Evolutionary conservation across 2,797 vertebrate genomes (phyloP).

Genomic region (Silurus lanzhouensis): DNA sequence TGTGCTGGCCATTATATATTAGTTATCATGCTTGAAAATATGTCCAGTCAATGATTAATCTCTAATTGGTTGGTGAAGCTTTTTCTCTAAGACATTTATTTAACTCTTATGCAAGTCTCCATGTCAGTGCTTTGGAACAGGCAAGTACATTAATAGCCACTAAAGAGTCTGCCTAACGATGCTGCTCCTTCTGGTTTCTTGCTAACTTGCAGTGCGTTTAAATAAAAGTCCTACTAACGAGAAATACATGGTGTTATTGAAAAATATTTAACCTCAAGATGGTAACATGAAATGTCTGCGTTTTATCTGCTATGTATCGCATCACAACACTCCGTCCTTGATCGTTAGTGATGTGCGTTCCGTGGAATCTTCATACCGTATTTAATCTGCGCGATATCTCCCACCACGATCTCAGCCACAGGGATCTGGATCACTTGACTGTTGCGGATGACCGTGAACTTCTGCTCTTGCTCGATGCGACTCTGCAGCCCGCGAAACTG

Average conservation of each 20-base stretch:
- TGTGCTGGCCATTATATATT: no score
- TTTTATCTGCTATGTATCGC: not conserved
- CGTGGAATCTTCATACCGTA: conserved; percentile 78
- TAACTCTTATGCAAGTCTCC: no score
- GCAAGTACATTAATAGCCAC: not conserved
- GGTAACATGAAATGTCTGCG: not conserved
- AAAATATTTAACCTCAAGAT: not conserved
- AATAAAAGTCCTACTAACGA: not conserved
- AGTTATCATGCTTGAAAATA: no score
- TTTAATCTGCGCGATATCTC: conserved; percentile 97
- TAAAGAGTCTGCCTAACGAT: not conserved
- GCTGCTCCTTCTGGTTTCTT: not conserved
- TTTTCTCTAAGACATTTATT: no score
- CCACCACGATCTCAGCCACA: conserved; percentile 92
- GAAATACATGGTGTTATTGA: not conserved
- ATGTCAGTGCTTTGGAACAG: not conserved
- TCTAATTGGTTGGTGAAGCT: no score
- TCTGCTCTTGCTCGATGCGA: conserved; percentile 96
- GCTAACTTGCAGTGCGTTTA: not conserved
- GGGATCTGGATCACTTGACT: conserved; percentile 97
- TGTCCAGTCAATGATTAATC: no score
- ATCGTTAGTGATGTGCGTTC: no score
- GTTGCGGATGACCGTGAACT: conserved; percentile 94
- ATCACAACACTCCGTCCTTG: not conserved
- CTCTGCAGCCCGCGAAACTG: conserved; percentile 96